These are phyloP conservation scores for Stramonita haemastoma DNA, from an alignment of 2,888 invertebrate species.

Conservation along the genomic window DNA sequence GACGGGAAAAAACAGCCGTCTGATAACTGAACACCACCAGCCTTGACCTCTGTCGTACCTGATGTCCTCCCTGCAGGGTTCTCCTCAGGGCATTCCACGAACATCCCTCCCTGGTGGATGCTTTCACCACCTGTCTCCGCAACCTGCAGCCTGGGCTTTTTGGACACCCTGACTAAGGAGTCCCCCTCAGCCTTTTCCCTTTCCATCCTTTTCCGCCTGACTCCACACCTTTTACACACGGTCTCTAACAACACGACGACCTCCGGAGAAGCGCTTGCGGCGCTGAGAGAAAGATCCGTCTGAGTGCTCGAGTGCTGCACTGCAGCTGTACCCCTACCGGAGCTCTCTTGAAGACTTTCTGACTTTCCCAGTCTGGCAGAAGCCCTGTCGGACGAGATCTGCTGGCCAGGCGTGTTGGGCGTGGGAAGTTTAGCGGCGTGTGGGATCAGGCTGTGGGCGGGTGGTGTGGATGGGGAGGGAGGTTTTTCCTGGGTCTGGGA, in stretches of 20 bases:
- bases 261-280: background rate
- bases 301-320: slow-evolving; percentile 16
- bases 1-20: background rate
- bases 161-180: background rate
- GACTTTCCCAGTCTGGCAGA: background rate
- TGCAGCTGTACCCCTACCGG: background rate
- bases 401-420: background rate
- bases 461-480: background rate
- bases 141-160: background rate
- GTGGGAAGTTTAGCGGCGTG: background rate
- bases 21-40: background rate
- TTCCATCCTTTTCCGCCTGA: background rate
- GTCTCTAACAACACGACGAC: background rate
- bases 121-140: background rate
- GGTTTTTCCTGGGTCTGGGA: background rate
- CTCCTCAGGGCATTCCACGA: too few species aligned
- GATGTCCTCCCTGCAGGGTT: too few species aligned
- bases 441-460: background rate
- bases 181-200: background rate
- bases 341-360: too few species aligned
- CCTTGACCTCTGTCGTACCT: background rate
- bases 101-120: too few species aligned
- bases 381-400: background rate
- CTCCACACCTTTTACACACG: background rate
- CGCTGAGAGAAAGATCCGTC: background rate